phyloP scores from a whole-genome alignment of 2,888 invertebrate species.

The Hypomecis punctinalis region DNA sequence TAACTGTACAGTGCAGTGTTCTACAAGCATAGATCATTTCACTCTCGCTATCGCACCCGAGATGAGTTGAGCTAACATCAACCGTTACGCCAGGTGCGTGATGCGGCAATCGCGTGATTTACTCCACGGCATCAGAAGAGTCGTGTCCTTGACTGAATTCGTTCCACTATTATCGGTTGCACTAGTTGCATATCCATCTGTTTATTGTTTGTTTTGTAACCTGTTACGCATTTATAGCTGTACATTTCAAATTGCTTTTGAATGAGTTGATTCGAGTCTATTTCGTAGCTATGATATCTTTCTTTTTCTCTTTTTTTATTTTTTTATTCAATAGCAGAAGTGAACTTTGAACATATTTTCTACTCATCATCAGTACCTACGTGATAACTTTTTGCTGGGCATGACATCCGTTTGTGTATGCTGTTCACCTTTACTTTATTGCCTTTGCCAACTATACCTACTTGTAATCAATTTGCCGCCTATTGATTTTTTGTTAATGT shows the following conservation, averaged over 20 bases:
- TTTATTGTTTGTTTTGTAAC: conserved; percentile 20
- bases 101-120: conserved; percentile 25
- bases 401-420: no score
- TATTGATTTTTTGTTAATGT: no score
- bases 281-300: neutral
- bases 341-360: no score
- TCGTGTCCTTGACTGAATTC: conserved; percentile 44
- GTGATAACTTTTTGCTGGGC: no score
- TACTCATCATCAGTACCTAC: no score
- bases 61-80: conserved; percentile 31
- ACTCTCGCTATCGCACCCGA: conserved; percentile 50
- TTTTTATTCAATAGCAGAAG: no score
- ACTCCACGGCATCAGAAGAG: conserved; percentile 32
- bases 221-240: conserved; percentile 14
- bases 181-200: conserved; percentile 26
- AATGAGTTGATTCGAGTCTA: neutral
- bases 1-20: no score
- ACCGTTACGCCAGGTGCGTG: conserved; percentile 43
- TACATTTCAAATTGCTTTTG: neutral
- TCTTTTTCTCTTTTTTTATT: no score
- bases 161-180: conserved; percentile 20
- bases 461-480: no score
- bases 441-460: no score
- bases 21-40: conserved; percentile 45
- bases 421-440: no score